Percentiles rank a stretch among this genome's conserved stretches.
Conservation (phyloP, 2,113 vertebrate genomes). For the Ammodytes dubius region DNA sequence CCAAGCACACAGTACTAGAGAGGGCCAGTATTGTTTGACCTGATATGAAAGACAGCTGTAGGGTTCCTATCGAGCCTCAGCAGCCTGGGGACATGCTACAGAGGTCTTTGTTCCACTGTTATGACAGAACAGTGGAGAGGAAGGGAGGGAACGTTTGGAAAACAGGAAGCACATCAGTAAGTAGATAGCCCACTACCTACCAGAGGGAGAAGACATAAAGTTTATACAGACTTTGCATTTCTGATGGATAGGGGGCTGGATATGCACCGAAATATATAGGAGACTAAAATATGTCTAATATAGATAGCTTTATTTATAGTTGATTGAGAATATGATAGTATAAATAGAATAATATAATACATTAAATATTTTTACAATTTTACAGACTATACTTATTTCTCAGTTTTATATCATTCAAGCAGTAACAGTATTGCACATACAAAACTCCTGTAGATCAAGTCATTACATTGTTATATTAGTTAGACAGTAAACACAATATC, state of each 20-base stretch:
- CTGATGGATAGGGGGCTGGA: background rate
- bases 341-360: too few relatives aligned
- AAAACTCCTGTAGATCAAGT: background rate
- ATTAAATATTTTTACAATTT: background rate
- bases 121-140: constrained; percentile 26
- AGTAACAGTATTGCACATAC: background rate
- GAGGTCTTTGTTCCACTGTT: constrained; percentile 51
- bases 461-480: background rate
- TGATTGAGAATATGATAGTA: background rate
- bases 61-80: constrained; percentile 23
- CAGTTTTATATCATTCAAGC: background rate
- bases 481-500: background rate
- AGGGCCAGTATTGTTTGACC: constrained; percentile 27
- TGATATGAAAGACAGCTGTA: constrained; percentile 48
- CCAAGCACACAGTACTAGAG: background rate
- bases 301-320: too few relatives aligned
- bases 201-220: constrained; percentile 2
- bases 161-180: constrained; percentile 52
- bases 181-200: background rate
- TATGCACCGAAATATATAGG: too few relatives aligned
- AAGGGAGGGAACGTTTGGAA: constrained; percentile 11
- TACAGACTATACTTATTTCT: background rate
- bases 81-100: constrained; percentile 18
- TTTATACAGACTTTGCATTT: background rate
- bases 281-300: background rate